Base-by-base conservation (phyloP, 2,113 vertebrate species). In the Rattus norvegicus region DNA sequence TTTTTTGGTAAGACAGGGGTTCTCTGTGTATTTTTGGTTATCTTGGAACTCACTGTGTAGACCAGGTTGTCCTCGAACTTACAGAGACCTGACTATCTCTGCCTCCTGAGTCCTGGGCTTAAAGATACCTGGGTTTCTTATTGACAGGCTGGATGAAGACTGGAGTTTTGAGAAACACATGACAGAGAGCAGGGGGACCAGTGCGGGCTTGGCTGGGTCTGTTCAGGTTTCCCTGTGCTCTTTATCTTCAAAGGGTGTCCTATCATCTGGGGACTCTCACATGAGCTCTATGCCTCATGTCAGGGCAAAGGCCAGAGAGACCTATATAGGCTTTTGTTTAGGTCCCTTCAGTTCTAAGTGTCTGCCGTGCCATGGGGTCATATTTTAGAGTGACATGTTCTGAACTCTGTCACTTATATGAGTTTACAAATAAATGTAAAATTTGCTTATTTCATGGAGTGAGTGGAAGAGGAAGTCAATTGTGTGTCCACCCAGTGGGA, bases 391-490 rank as follows among this genome's bases (percentile, higher is more conserved):
- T 28, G 63, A 20, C 4, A 10, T 75, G 9, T 81, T 52, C 30
- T 88, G 39, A 88, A 67, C 56, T 2, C 95, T 59, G 43, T 22
- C 7, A 30, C 49, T 90, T 70, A 83, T 70, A 83, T 69, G 22
- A 95, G 86, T 79, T 93, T 95, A 94, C n/a, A 88, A 85, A 92
- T 67, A 81, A 77, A 90, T 54, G n/a, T 24, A 54, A 79, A 95
- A 72, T 47, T 54, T 14, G 13, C 17, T 92, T 94, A 87, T 90
- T 94, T 92, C 65, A 24, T 54, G 43, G 11, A 61, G 24, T 61
- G 90, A 95, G 24, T 47, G 17, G 28, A 33, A 20, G 69, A 91
- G 36, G 59, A 87, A 93, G 77, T 69, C 22, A 83, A 33, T 84
- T 86, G n/a, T 69, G 12, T 61, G 6, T 79, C 63, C 33, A 69